A percentile compares a stretch with the other conserved stretches of the same genome.
Conservation (phyloP, 2,797 vertebrate genomes). For the Alauda arvensis region DNA sequence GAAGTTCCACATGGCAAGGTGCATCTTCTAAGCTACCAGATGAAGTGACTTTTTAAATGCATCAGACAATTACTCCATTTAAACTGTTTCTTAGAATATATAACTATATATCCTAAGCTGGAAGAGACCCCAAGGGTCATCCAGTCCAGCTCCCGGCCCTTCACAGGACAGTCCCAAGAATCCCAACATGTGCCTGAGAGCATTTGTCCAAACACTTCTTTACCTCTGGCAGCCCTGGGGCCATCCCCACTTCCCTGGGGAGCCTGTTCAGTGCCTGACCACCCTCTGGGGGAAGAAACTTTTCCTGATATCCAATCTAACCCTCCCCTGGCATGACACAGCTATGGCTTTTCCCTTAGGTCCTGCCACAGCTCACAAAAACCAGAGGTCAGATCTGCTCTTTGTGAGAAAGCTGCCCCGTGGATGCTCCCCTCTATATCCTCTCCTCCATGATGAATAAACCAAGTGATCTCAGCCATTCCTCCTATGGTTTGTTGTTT, state of each 20-base stretch:
- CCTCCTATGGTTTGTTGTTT: not conserved
- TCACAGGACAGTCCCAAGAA: not conserved
- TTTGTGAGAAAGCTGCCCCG: not conserved
- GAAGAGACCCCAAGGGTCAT: not conserved
- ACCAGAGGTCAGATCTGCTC: not conserved
- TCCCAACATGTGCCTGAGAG: not conserved
- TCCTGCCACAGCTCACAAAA: not conserved
- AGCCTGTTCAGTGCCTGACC: not conserved
- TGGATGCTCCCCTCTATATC: not conserved
- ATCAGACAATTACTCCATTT: not conserved
- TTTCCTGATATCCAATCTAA: not conserved
- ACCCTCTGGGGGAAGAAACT: not conserved
- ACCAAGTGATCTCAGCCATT: not conserved
- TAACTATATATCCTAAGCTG: not conserved
- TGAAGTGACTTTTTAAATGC: not conserved
- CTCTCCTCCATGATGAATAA: not conserved
- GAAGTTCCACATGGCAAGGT: not conserved
- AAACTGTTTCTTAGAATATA: not conserved
- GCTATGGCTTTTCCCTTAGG: not conserved
- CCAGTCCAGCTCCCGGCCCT: not conserved
- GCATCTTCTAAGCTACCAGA: not conserved
- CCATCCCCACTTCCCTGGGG: fast-evolving
- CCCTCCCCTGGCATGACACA: not conserved
- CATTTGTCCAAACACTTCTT: not conserved
- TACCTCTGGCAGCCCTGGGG: not conserved